A percentile compares a stretch with the other conserved stretches of the same genome.
These are phyloP conservation scores for Plotosus lineatus DNA, from an alignment of 2,113 vertebrate genomes.

Conservation along the genomic window DNA sequence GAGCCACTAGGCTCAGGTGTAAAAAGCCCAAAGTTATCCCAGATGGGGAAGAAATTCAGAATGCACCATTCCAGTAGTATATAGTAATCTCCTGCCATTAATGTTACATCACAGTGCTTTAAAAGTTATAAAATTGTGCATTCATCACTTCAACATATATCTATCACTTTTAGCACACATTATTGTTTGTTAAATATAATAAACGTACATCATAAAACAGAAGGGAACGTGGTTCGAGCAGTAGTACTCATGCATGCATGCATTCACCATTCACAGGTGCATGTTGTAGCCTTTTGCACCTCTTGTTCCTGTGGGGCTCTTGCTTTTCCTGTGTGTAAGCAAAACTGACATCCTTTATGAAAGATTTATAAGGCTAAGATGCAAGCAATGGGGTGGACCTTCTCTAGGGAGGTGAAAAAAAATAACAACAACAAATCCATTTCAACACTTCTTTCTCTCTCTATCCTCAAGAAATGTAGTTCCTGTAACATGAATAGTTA, in stretches of 20 bases:
- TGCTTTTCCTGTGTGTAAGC: constrained; percentile 75
- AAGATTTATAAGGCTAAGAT: constrained; percentile 81
- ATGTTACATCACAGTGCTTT: no score
- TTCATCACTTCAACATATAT: background rate
- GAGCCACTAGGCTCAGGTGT: no score
- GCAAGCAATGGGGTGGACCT: constrained; percentile 74
- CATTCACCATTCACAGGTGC: constrained; percentile 42
- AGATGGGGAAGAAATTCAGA: no score
- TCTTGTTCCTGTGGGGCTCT: constrained; percentile 68
- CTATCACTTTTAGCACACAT: background rate
- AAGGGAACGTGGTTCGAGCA: constrained; percentile 45
- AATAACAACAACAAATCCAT: constrained; percentile 7
- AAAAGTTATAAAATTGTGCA: background rate
- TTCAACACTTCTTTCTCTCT: constrained; percentile 12
- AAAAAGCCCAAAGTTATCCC: no score
- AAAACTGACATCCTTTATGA: constrained; percentile 82
- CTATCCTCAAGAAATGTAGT: constrained; percentile 19
- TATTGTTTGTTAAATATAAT: background rate
- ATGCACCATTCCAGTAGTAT: no score
- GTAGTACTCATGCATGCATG: constrained; percentile 52
- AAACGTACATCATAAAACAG: constrained; percentile 10
- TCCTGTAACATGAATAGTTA: background rate
- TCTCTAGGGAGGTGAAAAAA: constrained; percentile 64
- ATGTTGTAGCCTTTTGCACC: constrained; percentile 69
- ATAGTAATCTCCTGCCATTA: no score